Percentiles rank a stretch among this genome's conserved stretches.
phyloP scores from a whole-genome alignment of 2,797 vertebrate species.

The Aselliscus stoliczkanus region DNA sequence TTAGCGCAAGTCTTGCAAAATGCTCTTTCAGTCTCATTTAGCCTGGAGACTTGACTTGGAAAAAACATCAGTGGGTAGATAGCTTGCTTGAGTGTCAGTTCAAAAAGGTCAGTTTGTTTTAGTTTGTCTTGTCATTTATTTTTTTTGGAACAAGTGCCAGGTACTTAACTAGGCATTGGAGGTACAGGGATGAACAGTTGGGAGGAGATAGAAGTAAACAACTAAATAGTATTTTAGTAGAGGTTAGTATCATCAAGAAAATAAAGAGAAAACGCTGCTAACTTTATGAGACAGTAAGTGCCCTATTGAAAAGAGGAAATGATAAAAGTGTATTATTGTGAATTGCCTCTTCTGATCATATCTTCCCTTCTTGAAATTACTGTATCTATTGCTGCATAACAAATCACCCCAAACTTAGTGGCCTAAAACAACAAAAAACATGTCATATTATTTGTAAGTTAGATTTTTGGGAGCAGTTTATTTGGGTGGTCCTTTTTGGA shows the following conservation, averaged over 20 bases:
- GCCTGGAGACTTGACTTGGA: background rate
- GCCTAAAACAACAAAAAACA: background rate
- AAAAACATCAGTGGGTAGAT: background rate
- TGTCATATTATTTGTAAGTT: background rate
- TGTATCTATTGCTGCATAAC: background rate
- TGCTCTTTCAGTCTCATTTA: slow-evolving; percentile 3
- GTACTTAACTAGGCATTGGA: background rate
- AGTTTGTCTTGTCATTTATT: background rate
- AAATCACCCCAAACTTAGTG: background rate
- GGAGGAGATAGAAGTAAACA: background rate
- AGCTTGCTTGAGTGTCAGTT: background rate
- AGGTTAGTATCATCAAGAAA: background rate
- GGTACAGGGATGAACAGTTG: background rate
- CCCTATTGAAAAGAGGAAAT: background rate
- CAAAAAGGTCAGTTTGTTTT: background rate
- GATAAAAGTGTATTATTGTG: background rate
- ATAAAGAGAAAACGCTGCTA: background rate
- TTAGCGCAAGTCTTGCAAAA: background rate
- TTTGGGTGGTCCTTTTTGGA: background rate
- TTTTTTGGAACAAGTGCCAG: background rate
- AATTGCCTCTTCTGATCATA: background rate
- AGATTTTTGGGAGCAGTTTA: background rate
- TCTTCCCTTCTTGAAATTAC: background rate
- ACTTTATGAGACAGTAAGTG: background rate
- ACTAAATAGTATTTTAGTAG: background rate